Evolutionary conservation across 2,797 vertebrate genomes (phyloP).

Genomic region (Eurystomus glaucurus): DNA sequence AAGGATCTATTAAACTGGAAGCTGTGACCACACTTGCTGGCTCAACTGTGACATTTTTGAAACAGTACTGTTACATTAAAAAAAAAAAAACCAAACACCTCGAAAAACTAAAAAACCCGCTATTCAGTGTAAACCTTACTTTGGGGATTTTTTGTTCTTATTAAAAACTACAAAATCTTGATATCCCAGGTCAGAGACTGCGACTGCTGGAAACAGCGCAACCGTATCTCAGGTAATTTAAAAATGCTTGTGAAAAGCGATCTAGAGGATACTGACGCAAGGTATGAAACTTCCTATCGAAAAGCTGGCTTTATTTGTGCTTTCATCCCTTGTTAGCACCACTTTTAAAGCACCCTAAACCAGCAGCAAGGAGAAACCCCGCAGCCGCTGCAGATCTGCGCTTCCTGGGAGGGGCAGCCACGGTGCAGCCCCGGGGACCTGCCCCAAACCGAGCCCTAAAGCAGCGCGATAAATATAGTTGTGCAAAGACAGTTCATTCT

Average conservation of each 20-base stretch:
- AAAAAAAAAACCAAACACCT: not conserved
- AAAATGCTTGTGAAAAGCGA: not conserved
- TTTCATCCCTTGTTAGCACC: accelerated
- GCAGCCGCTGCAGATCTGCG: accelerated
- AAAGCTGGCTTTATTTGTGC: not conserved
- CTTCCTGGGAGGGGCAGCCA: not conserved
- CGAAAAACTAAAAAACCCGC: not conserved
- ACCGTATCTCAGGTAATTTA: not conserved
- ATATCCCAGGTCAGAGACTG: not conserved
- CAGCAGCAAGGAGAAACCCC: not conserved
- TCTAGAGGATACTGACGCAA: not conserved
- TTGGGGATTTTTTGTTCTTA: not conserved
- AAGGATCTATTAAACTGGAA: not conserved
- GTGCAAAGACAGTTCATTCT: not conserved
- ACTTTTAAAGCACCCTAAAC: not conserved
- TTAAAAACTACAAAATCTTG: not conserved
- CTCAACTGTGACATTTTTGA: not conserved
- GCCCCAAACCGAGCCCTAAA: not conserved
- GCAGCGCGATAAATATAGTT: accelerated
- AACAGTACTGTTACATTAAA: not conserved
- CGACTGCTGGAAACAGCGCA: not conserved
- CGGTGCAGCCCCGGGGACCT: not conserved
- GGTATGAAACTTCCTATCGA: not conserved
- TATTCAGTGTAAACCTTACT: not conserved
- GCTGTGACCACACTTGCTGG: accelerated